These are phyloP conservation scores for Pseudococcus viburni DNA, from an alignment of 2,888 invertebrate species.

Conservation along the genomic window DNA sequence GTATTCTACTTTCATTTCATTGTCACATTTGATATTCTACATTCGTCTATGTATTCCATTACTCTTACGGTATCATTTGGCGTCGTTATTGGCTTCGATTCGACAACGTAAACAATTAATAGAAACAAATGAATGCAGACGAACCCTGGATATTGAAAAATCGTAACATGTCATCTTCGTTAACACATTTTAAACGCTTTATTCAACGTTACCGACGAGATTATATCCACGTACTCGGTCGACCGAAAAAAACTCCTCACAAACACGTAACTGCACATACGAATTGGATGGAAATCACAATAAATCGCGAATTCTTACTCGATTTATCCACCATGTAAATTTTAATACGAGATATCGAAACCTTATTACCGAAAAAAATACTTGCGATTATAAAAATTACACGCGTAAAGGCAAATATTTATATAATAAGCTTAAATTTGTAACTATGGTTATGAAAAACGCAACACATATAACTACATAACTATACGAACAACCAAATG, in stretches of 20 bases:
- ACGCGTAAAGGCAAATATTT: conserved; percentile 58
- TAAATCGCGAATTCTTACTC: conserved; percentile 8
- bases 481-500: conserved; percentile 59
- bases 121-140: neutral
- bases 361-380: conserved; percentile 24
- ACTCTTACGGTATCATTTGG: conserved; percentile 8
- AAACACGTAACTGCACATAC: conserved; percentile 33
- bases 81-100: neutral
- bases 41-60: neutral
- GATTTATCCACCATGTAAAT: neutral
- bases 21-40: neutral
- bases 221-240: neutral
- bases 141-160: conserved; percentile 22
- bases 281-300: neutral
- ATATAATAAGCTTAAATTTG: conserved; percentile 65
- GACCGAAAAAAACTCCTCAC: neutral
- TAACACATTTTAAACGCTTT: conserved; percentile 14
- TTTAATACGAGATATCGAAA: conserved; percentile 29
- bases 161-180: conserved; percentile 38
- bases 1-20: too few species aligned
- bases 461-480: conserved; percentile 56
- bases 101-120: neutral
- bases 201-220: neutral
- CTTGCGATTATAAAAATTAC: conserved; percentile 49
- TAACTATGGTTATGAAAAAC: conserved; percentile 65